A percentile compares a stretch with the other conserved stretches of the same genome.
Conservation (phyloP, 2,113 vertebrate species). For the Anhinga anhinga region DNA sequence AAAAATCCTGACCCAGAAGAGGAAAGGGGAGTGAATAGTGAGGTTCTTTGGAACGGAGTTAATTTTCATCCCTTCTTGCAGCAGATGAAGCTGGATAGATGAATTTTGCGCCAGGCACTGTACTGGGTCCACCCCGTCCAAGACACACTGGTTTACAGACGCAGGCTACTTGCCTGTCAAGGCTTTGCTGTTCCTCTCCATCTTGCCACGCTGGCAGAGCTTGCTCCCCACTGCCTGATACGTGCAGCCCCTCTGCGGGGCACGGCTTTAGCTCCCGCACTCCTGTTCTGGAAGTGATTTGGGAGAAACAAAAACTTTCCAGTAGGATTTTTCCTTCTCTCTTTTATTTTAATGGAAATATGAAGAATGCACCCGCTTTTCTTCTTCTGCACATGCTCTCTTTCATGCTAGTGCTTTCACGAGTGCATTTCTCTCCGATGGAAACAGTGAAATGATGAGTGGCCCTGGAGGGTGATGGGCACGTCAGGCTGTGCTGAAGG, state of each 20-base stretch:
- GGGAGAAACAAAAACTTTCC: neutral
- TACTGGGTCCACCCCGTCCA: rapidly evolving
- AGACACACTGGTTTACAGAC: neutral
- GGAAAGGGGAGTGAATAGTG: rapidly evolving
- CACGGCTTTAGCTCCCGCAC: rapidly evolving
- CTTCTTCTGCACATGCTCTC: too few species aligned
- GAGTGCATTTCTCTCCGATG: neutral
- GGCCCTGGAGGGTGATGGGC: neutral
- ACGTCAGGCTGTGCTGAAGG: neutral
- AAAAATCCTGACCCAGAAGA: neutral
- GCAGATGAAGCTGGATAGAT: neutral
- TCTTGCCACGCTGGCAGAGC: neutral
- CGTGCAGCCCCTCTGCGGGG: neutral
- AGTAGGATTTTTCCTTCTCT: too few species aligned
- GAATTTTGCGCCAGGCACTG: neutral
- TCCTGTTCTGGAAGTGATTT: neutral
- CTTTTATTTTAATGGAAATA: neutral
- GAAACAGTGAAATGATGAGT: neutral
- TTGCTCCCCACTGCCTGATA: neutral
- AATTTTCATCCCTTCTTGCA: neutral
- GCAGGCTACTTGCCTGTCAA: neutral
- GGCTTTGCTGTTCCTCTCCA: neutral
- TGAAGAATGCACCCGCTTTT: neutral
- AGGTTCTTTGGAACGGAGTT: neutral
- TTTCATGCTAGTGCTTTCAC: neutral